Percentiles rank a stretch among this genome's conserved stretches.
Conservation (phyloP, 2,888 invertebrate species). For the Daptonema setosum region DNA sequence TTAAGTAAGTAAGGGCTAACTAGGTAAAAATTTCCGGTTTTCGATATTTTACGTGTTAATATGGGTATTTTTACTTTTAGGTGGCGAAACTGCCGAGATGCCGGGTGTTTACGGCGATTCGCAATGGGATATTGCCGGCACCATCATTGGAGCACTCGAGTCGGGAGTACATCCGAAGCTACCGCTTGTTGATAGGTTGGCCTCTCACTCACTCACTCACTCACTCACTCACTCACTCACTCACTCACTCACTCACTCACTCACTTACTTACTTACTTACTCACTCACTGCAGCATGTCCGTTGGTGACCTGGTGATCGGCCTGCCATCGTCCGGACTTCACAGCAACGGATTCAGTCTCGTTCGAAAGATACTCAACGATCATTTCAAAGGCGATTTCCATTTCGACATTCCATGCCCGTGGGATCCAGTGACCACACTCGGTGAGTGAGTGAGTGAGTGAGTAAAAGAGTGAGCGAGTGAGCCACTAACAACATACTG, state of each 20-base stretch:
- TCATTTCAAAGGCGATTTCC: slow-evolving; percentile 35
- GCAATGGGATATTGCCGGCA: slow-evolving; percentile 85
- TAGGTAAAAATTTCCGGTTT: too few relatives aligned
- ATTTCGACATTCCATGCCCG: slow-evolving; percentile 49
- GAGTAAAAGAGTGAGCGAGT: too few relatives aligned
- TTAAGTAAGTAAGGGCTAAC: too few relatives aligned
- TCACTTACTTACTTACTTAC: too few relatives aligned
- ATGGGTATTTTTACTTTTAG: slow-evolving; percentile 32
- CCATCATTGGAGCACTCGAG: slow-evolving; percentile 78
- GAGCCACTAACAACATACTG: too few relatives aligned
- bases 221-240: too few relatives aligned
- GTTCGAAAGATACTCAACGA: slow-evolving; percentile 53
- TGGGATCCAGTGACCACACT: slow-evolving; percentile 42
- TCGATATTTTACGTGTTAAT: too few relatives aligned
- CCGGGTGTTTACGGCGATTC: slow-evolving; percentile 67
- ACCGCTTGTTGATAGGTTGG: slow-evolving; percentile 8
- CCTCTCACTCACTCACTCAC: too few relatives aligned
- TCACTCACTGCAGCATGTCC: slow-evolving; percentile 32
- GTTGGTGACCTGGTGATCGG: slow-evolving; percentile 61
- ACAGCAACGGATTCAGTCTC: slow-evolving; percentile 80
- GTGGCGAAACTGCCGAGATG: slow-evolving; percentile 93
- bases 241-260: too few relatives aligned
- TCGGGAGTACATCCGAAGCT: slow-evolving; percentile 37
- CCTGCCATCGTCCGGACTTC: slow-evolving; percentile 66
- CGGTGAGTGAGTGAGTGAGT: slow-evolving; percentile 38